Base-by-base conservation (phyloP, 2,797 vertebrate genomes). In the Balearica regulorum region DNA sequence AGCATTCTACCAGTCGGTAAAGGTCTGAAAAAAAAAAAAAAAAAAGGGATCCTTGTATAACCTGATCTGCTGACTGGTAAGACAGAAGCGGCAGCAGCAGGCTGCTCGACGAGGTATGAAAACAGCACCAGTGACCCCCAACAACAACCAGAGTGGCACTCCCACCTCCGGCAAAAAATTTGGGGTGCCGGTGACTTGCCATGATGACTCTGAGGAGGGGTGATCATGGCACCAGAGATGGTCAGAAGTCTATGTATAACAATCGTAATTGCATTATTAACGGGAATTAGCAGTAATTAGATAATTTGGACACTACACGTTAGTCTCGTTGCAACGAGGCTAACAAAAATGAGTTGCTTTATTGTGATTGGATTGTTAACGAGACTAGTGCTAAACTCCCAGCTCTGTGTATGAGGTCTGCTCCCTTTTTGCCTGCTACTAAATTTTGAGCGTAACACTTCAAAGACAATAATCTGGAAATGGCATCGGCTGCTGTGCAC, bases 201-300 rank as follows among this genome's bases (percentile, higher is more conserved):
- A 0, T 1, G 65, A 26, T 2, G 31, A 1, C 28, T 25, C 41
- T 7, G 70, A 78, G 60, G 43, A 79, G 16, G 10, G 49, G 2
- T 4, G 17, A 69, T 65, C 58, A 2, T 39, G 21, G 64, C 24
- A 8, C 28, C 25, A 37, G 64, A 13, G 39, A 4, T 25, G 61
- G 57, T 31, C 18, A 6, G 55, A 4, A 39, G 21, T 6, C 82
- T 5, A 2, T 8, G 18, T 35, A 8, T 7, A 24, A 8, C 29
- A 13, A 13, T 41, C 3, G 0, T 39, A 58, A 87, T 80, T 58
- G 13, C 44, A 62, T 91, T 92, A 85, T 55, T 41, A 78, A 76
- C 6, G 60, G 84, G 33, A 85, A 94, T 91, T 73, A 85, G 71
- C 66, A 11, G 55, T 64, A 83, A 94, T 37, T 89, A 91, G 82